Evolutionary conservation across 2,888 invertebrate genomes (phyloP).

Genomic region (Acronicta leporina): DNA sequence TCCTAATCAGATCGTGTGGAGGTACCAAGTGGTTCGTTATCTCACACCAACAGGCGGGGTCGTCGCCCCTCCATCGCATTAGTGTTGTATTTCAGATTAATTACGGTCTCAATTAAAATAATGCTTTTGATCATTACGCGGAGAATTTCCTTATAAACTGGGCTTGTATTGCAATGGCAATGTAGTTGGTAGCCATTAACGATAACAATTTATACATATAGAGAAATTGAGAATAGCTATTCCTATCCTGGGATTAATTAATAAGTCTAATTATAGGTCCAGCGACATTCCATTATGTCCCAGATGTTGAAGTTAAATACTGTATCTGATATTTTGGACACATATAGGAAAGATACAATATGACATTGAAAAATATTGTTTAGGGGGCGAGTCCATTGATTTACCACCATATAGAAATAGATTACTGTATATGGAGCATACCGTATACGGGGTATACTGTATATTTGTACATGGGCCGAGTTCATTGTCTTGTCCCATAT

Average conservation of each 20-base stretch:
- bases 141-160: slow-evolving; percentile 55
- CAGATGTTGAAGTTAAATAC: too few relatives aligned
- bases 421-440: too few relatives aligned
- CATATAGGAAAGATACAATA: too few relatives aligned
- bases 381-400: too few relatives aligned
- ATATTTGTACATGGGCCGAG: too few relatives aligned
- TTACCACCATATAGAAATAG: too few relatives aligned
- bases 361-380: too few relatives aligned
- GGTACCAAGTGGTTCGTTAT: slow-evolving; percentile 52
- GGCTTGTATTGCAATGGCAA: slow-evolving; percentile 37
- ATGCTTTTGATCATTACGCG: slow-evolving; percentile 54
- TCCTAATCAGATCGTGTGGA: slow-evolving; percentile 38
- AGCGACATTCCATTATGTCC: too few relatives aligned
- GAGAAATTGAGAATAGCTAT: slow-evolving; percentile 29
- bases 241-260: slow-evolving; percentile 24
- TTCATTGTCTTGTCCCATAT: too few relatives aligned
- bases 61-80: slow-evolving; percentile 56
- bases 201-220: slow-evolving; percentile 33
- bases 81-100: slow-evolving; percentile 58
- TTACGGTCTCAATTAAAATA: slow-evolving; percentile 60
- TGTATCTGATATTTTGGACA: too few relatives aligned
- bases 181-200: slow-evolving; percentile 23
- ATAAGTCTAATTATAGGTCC: too few relatives aligned
- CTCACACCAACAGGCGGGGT: slow-evolving; percentile 44
- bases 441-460: too few relatives aligned